Conservation (phyloP, 2,888 invertebrate genomes). For the Conistra vaccinii region DNA sequence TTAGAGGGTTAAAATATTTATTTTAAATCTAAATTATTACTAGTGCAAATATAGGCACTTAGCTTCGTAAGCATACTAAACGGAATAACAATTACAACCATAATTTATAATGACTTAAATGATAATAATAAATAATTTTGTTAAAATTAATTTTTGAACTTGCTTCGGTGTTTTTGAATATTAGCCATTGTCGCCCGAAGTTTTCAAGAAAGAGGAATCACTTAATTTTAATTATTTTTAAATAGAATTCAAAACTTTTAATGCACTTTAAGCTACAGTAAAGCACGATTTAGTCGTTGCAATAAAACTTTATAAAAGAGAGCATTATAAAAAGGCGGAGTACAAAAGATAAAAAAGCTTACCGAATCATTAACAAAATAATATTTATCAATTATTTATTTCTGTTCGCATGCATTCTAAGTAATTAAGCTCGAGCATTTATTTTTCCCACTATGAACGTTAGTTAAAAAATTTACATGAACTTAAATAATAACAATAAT, state of each 20-base stretch:
- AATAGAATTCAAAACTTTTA: constrained; percentile 6
- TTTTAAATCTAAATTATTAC: constrained; percentile 35
- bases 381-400: background rate
- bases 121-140: constrained; percentile 62
- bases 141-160: constrained; percentile 63
- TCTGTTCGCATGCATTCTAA: constrained; percentile 1
- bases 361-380: background rate
- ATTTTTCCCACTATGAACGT: background rate
- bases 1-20: background rate
- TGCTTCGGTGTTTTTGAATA: constrained; percentile 37
- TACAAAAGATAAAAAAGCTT: constrained; percentile 4
- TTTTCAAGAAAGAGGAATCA: background rate
- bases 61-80: constrained; percentile 69
- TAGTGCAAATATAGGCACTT: constrained; percentile 68
- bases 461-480: background rate
- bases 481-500: background rate
- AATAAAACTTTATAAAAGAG: constrained; percentile 32
- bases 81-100: constrained; percentile 68
- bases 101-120: constrained; percentile 64
- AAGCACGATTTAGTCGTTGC: constrained; percentile 27
- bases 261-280: constrained; percentile 1
- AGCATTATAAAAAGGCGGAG: constrained; percentile 22
- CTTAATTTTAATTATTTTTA: constrained; percentile 4
- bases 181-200: constrained; percentile 13
- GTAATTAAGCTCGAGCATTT: background rate